Base-by-base conservation (phyloP, 1,140 invertebrate genomes). In the Marisa cornuarietis region DNA sequence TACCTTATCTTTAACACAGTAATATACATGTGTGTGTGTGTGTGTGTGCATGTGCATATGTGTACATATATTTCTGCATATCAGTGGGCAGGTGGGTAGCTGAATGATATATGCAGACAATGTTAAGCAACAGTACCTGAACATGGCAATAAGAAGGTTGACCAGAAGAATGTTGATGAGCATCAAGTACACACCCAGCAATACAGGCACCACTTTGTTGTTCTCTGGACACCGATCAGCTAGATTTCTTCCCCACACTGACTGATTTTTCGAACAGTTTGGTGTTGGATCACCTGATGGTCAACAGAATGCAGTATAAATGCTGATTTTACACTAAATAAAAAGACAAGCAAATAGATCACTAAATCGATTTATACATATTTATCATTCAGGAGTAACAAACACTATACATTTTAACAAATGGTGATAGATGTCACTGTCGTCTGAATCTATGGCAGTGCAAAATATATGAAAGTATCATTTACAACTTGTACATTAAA, bases 61-160 rank as follows among this genome's bases (percentile, higher is more conserved):
- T 63, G 7, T 63, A 7, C 2, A n/a, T 0, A n/a, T 63, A n/a
- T 63, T 18, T 63, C 18, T 63, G 62, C 2, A n/a, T 63, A n/a
- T 63, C 3, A 20, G 62, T 63, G 62, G 4, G 62, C n/a, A 7
- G 18, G 62, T 63, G 62, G 18, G 62, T 63, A 20, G 62, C 18
- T 18, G 62, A n/a, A n/a, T 63, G 62, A n/a, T 18, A 7, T 1
- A 58, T 58, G 54, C 54, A 58, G 4, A 11, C 16, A 22, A n/a
- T 31, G 26, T 13, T 62, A 20, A 31, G 31, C 0, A 22, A 63
- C 16, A 63, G 65, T 83, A 90, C 90, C 88, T 89, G 82, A 90
- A 90, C 89, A 90, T 90, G 66, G 90, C 90, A 86, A 90, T 90
- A 16, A 90, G 84, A 2, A 90, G 84, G 78, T 90, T 90, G 61